Base-by-base conservation (phyloP, 2,113 vertebrate species). In the Cranoglanis bouderius region DNA sequence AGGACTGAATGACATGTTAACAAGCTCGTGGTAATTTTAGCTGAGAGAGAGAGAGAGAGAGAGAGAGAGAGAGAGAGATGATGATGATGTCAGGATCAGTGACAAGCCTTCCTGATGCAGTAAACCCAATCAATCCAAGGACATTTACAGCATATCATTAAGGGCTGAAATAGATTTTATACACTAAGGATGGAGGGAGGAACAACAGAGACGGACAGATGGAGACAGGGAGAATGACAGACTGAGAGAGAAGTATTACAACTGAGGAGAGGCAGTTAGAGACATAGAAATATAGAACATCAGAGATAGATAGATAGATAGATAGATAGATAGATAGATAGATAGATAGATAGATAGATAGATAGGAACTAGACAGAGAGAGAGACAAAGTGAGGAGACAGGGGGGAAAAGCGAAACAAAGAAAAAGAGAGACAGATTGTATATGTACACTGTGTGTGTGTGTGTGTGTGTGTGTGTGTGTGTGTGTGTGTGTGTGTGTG, bases 401-500 rank as follows among this genome's bases (percentile, higher is more conserved):
- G 19, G 4, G 19, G 8, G 3, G 59, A 38, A 59, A 83, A 61
- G 32, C 26, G 53, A 83, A 61, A 84, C 81, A 61, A 86, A 74
- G 83, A 88, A 40, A 87, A 84, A 87, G 59, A 49, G 65, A 40
- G 67, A 88, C 38, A 87, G 53, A 87, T 6, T n/a, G 46, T 53
- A 10, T 53, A 77, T 77, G 74, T 77, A 40, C 19, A 12, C 5
- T 35, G 38, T 74, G 18, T n/a, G 21, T 55, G 77, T 85, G 86
- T 89, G 87, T 61, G 53, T 91, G 85, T 85, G 90, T 91, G 89
- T 72, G 83, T 91, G 89, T 90, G 29, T 53, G 83, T 84, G 86
- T 89, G 87, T 57, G 49, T 89, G 84, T 85, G 90, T 91, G 89
- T 88, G 88, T 72, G 83, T 91, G 89, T 91, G 38, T 53, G 83